Evolutionary conservation across 2,888 invertebrate genomes (phyloP).

Genomic region (Melanostoma scalare): DNA sequence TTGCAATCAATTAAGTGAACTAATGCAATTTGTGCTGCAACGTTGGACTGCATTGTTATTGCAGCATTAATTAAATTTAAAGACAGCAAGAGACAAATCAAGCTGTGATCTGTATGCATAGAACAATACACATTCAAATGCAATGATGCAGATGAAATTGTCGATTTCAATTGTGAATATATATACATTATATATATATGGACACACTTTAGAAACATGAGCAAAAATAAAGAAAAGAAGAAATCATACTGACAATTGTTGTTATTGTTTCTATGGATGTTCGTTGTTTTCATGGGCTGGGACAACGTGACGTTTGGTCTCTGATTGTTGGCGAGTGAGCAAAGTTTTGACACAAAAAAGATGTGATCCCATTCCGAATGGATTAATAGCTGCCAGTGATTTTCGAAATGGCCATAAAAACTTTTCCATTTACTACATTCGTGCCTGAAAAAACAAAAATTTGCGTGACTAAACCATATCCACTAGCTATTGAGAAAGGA

Average conservation of each 20-base stretch:
- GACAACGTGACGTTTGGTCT: conserved; percentile 21
- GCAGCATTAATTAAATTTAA: conserved; percentile 63
- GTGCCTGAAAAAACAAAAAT: conserved; percentile 46
- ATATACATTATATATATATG: not conserved
- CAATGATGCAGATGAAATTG: conserved; percentile 43
- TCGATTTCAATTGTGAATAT: conserved; percentile 37
- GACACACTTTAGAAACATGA: not conserved
- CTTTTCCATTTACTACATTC: conserved; percentile 60
- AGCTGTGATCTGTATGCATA: conserved; percentile 1
- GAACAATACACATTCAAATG: conserved; percentile 35
- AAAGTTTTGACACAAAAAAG: conserved; percentile 47
- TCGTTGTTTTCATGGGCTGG: conserved; percentile 18
- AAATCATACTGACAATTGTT: not conserved
- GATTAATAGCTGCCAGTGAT: conserved; percentile 65
- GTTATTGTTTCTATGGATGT: conserved; percentile 27
- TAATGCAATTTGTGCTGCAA: conserved; percentile 54
- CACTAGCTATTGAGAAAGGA: conserved; percentile 11
- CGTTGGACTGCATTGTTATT: conserved; percentile 39
- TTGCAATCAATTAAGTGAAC: conserved; percentile 60
- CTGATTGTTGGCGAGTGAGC: conserved; percentile 23
- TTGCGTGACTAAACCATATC: conserved; percentile 59
- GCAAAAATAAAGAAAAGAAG: not conserved
- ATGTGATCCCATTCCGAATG: conserved; percentile 64
- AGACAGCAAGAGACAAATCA: conserved; percentile 34
- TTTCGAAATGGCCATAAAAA: conserved; percentile 64